phyloP scores from a whole-genome alignment of 1,140 invertebrate species.

The Psix sp. region DNA sequence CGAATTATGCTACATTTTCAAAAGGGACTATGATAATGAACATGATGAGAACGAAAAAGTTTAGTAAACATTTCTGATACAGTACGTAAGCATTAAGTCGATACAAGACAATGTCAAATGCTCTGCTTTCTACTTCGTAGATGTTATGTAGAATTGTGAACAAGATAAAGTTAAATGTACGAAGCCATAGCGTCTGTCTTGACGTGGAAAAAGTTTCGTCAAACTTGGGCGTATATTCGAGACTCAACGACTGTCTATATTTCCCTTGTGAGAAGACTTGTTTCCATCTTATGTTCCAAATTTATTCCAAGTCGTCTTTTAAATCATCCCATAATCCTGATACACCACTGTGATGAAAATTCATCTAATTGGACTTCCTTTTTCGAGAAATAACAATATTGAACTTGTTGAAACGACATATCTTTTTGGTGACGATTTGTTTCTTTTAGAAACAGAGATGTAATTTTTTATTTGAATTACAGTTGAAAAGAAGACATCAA shows the following conservation, averaged over 20 bases:
- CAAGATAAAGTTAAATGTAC: conserved; percentile 11
- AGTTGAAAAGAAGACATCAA: background rate
- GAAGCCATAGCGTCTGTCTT: conserved; percentile 13
- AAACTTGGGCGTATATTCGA: conserved; percentile 41
- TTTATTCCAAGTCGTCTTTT: conserved; percentile 38
- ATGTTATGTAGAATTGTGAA: conserved; percentile 34
- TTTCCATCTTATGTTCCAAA: conserved; percentile 41
- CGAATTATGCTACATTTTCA: too few species aligned
- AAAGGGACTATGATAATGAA: too few species aligned
- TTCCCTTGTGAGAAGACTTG: conserved; percentile 45
- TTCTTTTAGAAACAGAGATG: conserved; percentile 9
- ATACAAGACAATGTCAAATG: background rate
- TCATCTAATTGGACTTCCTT: conserved; percentile 21
- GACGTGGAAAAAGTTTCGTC: conserved; percentile 46
- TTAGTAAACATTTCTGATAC: too few species aligned
- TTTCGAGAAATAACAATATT: too few species aligned
- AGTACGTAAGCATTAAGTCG: too few species aligned
- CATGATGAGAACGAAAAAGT: too few species aligned
- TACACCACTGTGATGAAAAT: conserved; percentile 21
- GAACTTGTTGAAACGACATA: too few species aligned
- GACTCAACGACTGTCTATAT: conserved; percentile 46
- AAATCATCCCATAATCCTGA: conserved; percentile 52
- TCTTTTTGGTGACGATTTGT: too few species aligned
- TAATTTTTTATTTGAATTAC: too few species aligned
- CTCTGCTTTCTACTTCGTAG: background rate